Base-by-base conservation (phyloP, 1,140 invertebrate genomes). In the Palaemon carinicauda region DNA sequence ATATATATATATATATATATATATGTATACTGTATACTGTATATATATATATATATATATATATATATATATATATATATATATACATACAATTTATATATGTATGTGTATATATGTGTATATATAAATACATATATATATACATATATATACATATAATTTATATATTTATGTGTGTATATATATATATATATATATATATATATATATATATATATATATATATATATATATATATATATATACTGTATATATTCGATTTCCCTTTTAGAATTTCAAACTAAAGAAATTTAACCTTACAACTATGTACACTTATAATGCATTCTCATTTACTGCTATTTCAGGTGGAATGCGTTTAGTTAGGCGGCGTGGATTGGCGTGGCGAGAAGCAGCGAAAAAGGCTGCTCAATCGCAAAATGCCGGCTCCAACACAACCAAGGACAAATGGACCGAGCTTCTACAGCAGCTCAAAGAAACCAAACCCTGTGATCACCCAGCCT, bases 371-470 rank as follows among this genome's bases (percentile, higher is more conserved):
- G 82, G 82, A 21, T 19, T 83, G 71, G 82, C 82, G 0, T 83
- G 82, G 82, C 82, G 82, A 71, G 82, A 83, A 73, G 82, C 82
- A 12, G 82, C 82, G 19, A 52, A 56, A 53, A 75, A 74, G 82
- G 82, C 82, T 17, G 81, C 81, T 19, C 71, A 71, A 12, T 31
- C 71, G 24, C 71, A 52, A 52, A n/a, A 51, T 21, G 52, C 50
- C 3, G 71, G 27, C 5, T 41, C 60, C n/a, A 54, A 52, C 29
- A 12, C 27, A 3, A 50, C 71, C 0, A 69, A 24, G 65, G 82
- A 83, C 82, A 69, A 71, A 69, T 83, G 82, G 82, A 71, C 50
- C 1, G 33, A 75, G 21, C 82, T 83, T 9, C 52, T 83, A 19
- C 65, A 83, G 51, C 82, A 83, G 69, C 71, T 83, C 29, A 74